Conservation (phyloP, 2,888 invertebrate genomes). For the Chrysina gloriosa region DNA sequence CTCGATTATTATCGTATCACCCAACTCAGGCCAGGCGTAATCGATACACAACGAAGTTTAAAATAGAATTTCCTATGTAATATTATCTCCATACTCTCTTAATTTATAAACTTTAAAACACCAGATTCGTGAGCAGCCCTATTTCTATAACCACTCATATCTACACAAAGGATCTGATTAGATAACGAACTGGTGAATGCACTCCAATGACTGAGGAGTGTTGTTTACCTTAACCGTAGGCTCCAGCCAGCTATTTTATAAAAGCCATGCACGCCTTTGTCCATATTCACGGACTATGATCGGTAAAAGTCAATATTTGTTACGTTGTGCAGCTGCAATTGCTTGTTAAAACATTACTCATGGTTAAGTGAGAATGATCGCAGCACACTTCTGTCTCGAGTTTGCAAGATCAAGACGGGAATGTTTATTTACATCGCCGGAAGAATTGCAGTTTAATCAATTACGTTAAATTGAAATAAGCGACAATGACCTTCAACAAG, state of each 20-base stretch:
- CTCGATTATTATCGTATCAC: no score
- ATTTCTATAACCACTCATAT: no score
- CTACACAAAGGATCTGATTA: no score
- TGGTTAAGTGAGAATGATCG: neutral
- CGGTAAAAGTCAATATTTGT: slow-evolving; percentile 12
- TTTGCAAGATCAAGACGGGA: neutral
- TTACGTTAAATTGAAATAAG: slow-evolving; percentile 23
- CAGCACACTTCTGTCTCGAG: neutral
- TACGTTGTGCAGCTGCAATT: slow-evolving; percentile 21
- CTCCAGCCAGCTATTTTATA: neutral
- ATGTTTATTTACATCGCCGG: neutral
- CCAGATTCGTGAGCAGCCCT: no score
- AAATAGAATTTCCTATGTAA: no score
- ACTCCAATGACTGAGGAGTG: no score
- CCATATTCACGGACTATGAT: neutral
- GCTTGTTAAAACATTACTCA: slow-evolving; percentile 15
- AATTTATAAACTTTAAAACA: no score
- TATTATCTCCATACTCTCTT: no score
- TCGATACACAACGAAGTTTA: no score
- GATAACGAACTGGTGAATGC: no score
- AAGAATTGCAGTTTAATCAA: slow-evolving; percentile 28
- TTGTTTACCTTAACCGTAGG: no score
- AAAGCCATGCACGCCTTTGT: slow-evolving; percentile 5
- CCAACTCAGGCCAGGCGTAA: no score
- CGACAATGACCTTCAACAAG: slow-evolving; percentile 34